Base-by-base conservation (phyloP, 1,140 invertebrate species). In the Proctacanthus coquilletti region DNA sequence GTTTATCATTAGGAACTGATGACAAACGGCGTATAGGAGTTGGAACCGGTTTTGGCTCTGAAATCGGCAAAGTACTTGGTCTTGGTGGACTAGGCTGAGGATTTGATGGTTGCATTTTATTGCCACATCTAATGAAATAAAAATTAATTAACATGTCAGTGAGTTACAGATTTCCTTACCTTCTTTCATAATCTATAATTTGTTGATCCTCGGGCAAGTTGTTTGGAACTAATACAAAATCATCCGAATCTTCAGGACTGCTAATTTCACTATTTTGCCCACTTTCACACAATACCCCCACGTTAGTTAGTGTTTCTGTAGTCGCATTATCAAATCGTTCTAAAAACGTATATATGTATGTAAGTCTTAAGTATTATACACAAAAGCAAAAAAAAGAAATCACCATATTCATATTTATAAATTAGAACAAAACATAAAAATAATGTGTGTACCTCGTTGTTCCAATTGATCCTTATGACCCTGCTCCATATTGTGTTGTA, bases 191-290 rank as follows among this genome's bases (percentile, higher is more conserved):
- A 17, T 44, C 43, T 21, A 43, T 39, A 36, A 42, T 40, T 30
- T 51, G 49, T 34, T 48, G 48, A 41, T 58, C 57, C 36, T 56
- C 69, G 25, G 75, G 73, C 44, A 77, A 59, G 61, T 79, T 75
- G 41, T 73, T 71, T 31, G 84, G 80, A 39, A 91, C 83, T 50
- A 89, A 65, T 42, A 88, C 85, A 68, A 86, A 91, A 61, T 86
- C 84, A 67, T 86, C 84, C 18, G 64, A 65, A 41, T 69, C 65
- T 47, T 84, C 80, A 38, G 75, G 74, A 49, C 79, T 81, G 36
- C 65, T 68, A 43, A 68, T 66, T 45, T 58, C 68, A 25, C 60
- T 66, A 21, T 62, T 59, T 39, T 68, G 65, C 35, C 60, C 62
- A 35, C 54, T 65, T 14, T 59, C 56, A 38, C 56, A 57, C 21